Evolutionary conservation across 2,797 vertebrate genomes (phyloP).

Genomic region (Pseudochirops corinnae): DNA sequence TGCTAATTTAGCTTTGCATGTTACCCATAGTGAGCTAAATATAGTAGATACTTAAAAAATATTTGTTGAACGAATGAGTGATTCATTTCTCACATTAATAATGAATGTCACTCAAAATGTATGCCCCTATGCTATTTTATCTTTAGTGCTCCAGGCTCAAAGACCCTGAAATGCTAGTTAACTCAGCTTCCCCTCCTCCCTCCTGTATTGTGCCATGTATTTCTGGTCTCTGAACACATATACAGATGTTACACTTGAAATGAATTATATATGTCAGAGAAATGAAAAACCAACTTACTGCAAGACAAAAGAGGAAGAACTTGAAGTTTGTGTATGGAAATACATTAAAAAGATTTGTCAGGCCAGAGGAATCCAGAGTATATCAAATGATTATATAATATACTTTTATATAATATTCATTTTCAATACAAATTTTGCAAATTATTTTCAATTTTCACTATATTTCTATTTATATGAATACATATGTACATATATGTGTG

Average conservation of each 20-base stretch:
- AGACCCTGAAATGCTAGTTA: neutral
- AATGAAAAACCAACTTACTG: neutral
- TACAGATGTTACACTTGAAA: neutral
- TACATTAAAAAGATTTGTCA: neutral
- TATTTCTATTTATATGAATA: neutral
- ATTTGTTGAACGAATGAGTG: neutral
- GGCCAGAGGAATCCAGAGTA: neutral
- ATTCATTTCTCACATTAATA: neutral
- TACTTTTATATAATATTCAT: neutral
- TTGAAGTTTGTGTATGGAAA: neutral
- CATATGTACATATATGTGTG: neutral
- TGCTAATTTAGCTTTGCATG: neutral
- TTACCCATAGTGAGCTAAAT: neutral
- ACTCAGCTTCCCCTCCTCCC: neutral
- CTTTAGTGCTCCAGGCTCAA: neutral
- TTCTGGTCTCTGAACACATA: neutral
- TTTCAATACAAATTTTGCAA: neutral
- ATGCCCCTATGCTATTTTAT: neutral
- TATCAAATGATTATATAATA: neutral
- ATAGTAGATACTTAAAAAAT: neutral
- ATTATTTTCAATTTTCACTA: neutral
- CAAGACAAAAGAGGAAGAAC: no score
- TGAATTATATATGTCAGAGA: neutral
- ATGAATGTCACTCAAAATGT: neutral
- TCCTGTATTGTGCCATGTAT: neutral